Base-by-base conservation (phyloP, 2,113 vertebrate species). In the Xiphophorus maculatus region DNA sequence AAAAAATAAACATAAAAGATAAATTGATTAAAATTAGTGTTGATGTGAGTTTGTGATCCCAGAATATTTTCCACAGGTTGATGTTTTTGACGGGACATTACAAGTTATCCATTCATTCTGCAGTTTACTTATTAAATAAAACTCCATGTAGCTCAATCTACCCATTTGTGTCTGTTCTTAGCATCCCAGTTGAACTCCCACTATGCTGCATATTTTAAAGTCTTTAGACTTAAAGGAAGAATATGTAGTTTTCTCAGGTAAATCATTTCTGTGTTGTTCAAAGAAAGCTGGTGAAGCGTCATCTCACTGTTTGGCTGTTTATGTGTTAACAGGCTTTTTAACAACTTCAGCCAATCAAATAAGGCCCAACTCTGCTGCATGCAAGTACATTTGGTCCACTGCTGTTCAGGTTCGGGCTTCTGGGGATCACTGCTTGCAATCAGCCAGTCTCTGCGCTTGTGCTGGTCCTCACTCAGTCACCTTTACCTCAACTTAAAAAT, bases 261-360 rank as follows among this genome's bases (percentile, higher is more conserved):
- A 82, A 72, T 66, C 32, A 66, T 81, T 76, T 35, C 2, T 0
- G 4, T 5, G 6, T 3, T 12, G 3, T 69, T 51, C 27, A 4
- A 29, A 65, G 27, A 32, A 9, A 11, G 5, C 33, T 11, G 33
- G 25, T 79, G 4, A 63, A 28, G 51, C 71, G 29, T 63, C 71
- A 68, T 10, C 25, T 66, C 33, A 17, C 1, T 58, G 51, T n/a
- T 77, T 64, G 30, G 2, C 15, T 6, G 10, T 35, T 13, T 19
- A 61, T 66, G 65, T 29, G 74, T 79, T 33, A 73, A 30, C 10
- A 35, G 8, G 15, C 25, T 33, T 30, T 60, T 75, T n/a, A 58
- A 58, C 22, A 58, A 58, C 51, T 81, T 48, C 51, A 62, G 74
- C 85, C 83, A 86, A 85, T 83, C 73, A 77, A 0, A 63, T 25